Evolutionary conservation across 2,888 invertebrate species (phyloP), one percentile per base, ranked within the genome.

Genomic region (Azorinus chamasolen): DNA sequence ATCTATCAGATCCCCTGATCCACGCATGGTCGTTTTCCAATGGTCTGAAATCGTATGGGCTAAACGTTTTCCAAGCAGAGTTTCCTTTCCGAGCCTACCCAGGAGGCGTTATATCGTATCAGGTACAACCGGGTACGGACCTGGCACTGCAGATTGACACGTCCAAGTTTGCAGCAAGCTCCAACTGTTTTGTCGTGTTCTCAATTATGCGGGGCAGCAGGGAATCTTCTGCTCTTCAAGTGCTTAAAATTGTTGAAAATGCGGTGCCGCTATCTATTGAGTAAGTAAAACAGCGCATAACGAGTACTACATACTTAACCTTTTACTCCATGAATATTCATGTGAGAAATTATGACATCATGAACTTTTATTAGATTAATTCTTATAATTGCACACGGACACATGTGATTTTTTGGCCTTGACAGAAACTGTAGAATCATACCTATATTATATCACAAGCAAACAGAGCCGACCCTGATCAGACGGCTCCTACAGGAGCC

Each of bases 211-310:
- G 64, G 20, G 68, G 79, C 22, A 12, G 6, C 4, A 37, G 75
- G 12, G 22, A 37, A n/a, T 74, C 79, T 5, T 75, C 79, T 0
- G 51, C 59, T 1, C n/a, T 79, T 8, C 79, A 79, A 32, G 32
- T 57, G 12, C 45, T 77, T 6, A 14, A 53, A n/a, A 37, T 77
- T 8, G 41, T 54, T 0, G 10, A 41, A 18, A 64, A 64, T 27
- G 46, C 58, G 20, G 5, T 77, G 22, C 72, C 77, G 12, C 25
- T 72, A 2, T 54, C 58, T 3, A 66, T 77, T 16, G 37, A 43
- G 77, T 77, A 68, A 41, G 25, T 51, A 22, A n/a, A 41, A 12
- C 16, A 41, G 41, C 16, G 16, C 16, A 41, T 41, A 41, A 10
- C 41, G 41, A 12, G 41, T 41, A 12, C 16, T 12, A 12, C 10